phyloP scores from a whole-genome alignment of 2,888 invertebrate species.

The Anaspis maculata region DNA sequence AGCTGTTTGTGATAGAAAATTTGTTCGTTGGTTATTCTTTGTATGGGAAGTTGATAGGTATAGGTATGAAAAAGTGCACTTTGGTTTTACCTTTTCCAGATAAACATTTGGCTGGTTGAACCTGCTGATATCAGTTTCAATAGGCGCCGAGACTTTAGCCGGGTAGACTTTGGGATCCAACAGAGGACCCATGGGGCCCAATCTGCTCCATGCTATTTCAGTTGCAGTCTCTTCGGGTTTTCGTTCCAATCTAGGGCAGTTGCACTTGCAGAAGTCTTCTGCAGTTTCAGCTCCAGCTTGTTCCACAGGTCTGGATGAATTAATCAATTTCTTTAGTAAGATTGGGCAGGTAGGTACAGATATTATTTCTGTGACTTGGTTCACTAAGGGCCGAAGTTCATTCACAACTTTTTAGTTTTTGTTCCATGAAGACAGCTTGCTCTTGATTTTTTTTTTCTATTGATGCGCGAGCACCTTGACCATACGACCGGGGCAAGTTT shows the following conservation, averaged over 20 bases:
- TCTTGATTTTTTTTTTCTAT: no score
- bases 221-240: conserved; percentile 7
- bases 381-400: no score
- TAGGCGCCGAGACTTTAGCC: conserved; percentile 48
- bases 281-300: conserved; percentile 6
- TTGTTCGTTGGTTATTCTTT: neutral
- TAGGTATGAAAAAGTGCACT: neutral
- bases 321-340: neutral
- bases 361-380: no score
- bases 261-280: conserved; percentile 28
- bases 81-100: conserved; percentile 47
- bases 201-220: conserved; percentile 39
- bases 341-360: no score
- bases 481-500: no score
- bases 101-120: conserved; percentile 55
- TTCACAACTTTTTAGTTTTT: no score
- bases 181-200: conserved; percentile 52
- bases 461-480: no score
- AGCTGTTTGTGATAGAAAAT: conserved; percentile 41
- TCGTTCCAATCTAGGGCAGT: conserved; percentile 17
- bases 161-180: conserved; percentile 55
- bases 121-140: conserved; percentile 47
- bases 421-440: no score
- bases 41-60: neutral
- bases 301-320: neutral